A percentile compares a stretch with the other conserved stretches of the same genome.
Evolutionary conservation across 2,113 vertebrate genomes (phyloP).

Genomic region (Heterochromis multidens): DNA sequence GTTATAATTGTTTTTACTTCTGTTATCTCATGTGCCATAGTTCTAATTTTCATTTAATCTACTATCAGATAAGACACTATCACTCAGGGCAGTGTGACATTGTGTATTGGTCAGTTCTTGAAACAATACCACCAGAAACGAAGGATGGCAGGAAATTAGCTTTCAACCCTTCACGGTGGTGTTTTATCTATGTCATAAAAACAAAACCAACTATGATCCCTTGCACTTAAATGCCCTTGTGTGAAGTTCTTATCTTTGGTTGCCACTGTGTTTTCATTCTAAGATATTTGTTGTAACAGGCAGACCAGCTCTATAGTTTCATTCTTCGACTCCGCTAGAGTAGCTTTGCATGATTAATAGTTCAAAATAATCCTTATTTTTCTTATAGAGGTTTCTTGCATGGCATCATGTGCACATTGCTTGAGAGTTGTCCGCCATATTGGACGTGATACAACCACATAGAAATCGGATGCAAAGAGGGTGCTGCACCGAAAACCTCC

Average conservation of each 20-base stretch:
- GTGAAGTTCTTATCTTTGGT: background rate
- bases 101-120: background rate
- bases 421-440: background rate
- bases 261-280: background rate
- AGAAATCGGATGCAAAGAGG: background rate
- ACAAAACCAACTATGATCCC: rapidly evolving
- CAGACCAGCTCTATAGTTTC: background rate
- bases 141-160: background rate
- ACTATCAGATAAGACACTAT: background rate
- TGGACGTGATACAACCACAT: background rate
- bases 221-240: background rate
- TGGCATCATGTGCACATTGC: background rate
- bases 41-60: background rate
- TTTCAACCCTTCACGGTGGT: background rate
- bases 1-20: background rate
- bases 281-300: no score
- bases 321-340: background rate
- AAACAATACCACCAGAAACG: background rate
- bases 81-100: background rate
- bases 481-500: background rate
- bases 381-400: background rate
- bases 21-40: background rate
- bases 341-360: background rate
- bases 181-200: background rate
- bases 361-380: background rate